Evolutionary conservation across 2,888 invertebrate genomes (phyloP), one percentile per base, ranked within the genome.

Genomic region (Leucoma salicis): DNA sequence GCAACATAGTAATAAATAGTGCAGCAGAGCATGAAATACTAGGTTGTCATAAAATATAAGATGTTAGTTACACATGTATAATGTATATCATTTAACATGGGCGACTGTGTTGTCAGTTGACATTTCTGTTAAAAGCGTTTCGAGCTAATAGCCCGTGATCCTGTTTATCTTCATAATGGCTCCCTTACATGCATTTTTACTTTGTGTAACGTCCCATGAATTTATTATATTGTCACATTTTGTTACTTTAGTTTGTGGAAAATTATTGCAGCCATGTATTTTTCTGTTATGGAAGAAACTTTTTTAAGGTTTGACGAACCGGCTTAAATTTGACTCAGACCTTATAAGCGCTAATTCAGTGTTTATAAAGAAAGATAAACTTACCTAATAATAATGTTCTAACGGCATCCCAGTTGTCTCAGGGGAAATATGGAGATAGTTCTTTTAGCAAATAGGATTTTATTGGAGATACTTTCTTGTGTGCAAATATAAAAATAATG

Each of bases 101-200:
- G 34, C 29, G 39, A 33, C 33, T 42, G 35, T 14, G 36, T 37
- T 47, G 50, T 53, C 45, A 33, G 40, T 36, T 58, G 42, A 48
- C 42, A 46, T 55, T 54, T 46, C 39, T 35, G 47, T 39, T 56
- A 33, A 55, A 53, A 63, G 50, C 46, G 40, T 49, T 50, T 44
- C 37, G 35, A 46, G 29, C 40, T 53, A 49, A 61, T 57, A 55
- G 46, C 42, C 48, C 39, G 45, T 57, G 52, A 55, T 63, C 51
- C 36, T 54, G 50, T 67, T 58, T 60, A 42, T 49, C 40, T 53
- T 45, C 39, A 48, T 55, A 57, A 57, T 61, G 57, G 46, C 53
- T 36, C 35, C 32, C 42, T 4, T 29, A 63, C 63, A 66, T 54
- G 58, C 64, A 55, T 61, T 66, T 51, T 58, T 61, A 66, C 58